These are phyloP conservation scores for Pyrgus malvae DNA, from an alignment of 2,888 invertebrate genomes.

Conservation along the genomic window DNA sequence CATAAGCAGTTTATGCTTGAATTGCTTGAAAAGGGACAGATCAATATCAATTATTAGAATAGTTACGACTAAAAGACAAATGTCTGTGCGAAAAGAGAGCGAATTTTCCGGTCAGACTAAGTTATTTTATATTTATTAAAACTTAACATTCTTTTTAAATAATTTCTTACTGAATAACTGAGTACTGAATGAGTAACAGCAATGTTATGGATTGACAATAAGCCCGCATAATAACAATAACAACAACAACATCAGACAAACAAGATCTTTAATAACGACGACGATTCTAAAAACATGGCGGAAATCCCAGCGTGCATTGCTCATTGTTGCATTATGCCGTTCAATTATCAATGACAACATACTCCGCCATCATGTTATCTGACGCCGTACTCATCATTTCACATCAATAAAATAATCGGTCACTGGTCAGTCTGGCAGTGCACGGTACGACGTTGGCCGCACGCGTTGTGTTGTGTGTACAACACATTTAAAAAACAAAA, in stretches of 20 bases:
- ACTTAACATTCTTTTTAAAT: too few species aligned
- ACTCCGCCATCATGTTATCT: constrained; percentile 63
- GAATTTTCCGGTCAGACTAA: too few species aligned
- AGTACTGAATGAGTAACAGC: too few species aligned
- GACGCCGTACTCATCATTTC: constrained; percentile 61
- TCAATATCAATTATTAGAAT: too few species aligned
- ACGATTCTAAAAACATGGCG: constrained; percentile 15
- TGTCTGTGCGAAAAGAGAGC: too few species aligned
- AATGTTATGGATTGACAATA: too few species aligned
- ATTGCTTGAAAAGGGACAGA: too few species aligned
- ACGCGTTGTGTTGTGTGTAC: constrained; percentile 40
- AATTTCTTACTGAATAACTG: too few species aligned
- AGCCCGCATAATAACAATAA: background rate
- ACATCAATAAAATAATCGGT: constrained; percentile 71
- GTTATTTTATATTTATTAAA: too few species aligned
- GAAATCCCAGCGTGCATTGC: constrained; percentile 27
- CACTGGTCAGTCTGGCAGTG: constrained; percentile 50
- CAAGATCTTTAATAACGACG: background rate
- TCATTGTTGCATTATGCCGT: constrained; percentile 48
- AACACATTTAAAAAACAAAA: constrained; percentile 29
- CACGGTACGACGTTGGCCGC: constrained; percentile 50
- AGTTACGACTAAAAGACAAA: too few species aligned
- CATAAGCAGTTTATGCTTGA: too few species aligned
- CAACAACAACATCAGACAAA: background rate
- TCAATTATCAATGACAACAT: constrained; percentile 71